Base-by-base conservation (phyloP, 2,888 invertebrate species). In the Morpho achilles region DNA sequence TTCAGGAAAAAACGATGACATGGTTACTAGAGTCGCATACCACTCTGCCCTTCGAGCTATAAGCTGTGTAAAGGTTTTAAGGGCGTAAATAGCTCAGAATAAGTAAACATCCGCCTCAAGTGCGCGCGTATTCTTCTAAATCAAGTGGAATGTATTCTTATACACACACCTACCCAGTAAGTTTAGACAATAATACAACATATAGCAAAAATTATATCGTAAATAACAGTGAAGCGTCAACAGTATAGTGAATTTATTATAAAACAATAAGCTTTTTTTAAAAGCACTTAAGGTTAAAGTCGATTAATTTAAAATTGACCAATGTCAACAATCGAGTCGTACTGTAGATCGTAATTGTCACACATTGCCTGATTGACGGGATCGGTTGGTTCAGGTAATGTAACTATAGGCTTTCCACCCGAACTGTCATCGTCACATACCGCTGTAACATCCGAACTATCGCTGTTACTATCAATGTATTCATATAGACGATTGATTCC, bases 321-420 rank as follows among this genome's bases (percentile, higher is more conserved):
- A 88, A 91, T 89, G 74, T 91, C 91, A 73, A 91, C 83, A 73
- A 88, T 88, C 65, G 91, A 91, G 71, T 91, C 91, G 66, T 91
- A 91, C 67, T 91, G 91, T 51, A 88, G 70, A 65, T 91, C 91
- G 64, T 80, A 83, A 69, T 75, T 75, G 66, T 87, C 88, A 60
- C 79, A 79, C 43, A 80, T 67, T 43, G 76, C 69, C 23, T 74
- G 70, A 53, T 84, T 83, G n/a, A 82, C 67, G 42, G 58, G 57
- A 56, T 63, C 63, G 32, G 70, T 7, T 6, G 52, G 1, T 39
- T 52, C 42, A n/a, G 51, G n/a, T 9, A 16, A 43, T 0, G 44
- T 44, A 32, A 71, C 63, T 32, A 75, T 63, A 52, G 68, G 69
- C 54, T 71, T 71, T 6, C 66, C 62, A 42, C 71, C 71, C 57